These are phyloP conservation scores for Octodonta nipae DNA, from an alignment of 2,888 invertebrate genomes.

Conservation along the genomic window DNA sequence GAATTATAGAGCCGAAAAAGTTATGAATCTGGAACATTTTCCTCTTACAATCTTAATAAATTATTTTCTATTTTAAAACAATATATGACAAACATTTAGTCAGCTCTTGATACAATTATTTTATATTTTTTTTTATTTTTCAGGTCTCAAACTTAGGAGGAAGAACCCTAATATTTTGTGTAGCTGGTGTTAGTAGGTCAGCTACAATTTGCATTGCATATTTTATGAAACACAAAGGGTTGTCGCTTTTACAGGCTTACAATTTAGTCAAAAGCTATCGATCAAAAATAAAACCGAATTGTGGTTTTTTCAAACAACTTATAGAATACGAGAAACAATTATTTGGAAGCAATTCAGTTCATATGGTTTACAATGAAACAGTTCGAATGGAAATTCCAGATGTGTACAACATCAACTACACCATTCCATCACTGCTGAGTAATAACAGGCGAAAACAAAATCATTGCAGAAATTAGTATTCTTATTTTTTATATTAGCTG, in stretches of 20 bases:
- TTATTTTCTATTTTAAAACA: no score
- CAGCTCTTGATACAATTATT: no score
- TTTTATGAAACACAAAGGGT: conserved; percentile 68
- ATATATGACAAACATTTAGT: no score
- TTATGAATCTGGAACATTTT: no score
- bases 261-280: conserved; percentile 56
- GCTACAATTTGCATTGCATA: conserved; percentile 79
- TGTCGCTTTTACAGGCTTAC: conserved; percentile 68
- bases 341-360: conserved; percentile 53
- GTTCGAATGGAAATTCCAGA: conserved; percentile 65
- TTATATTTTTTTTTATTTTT: conserved; percentile 19
- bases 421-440: no score
- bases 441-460: no score
- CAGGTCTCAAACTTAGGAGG: conserved; percentile 54
- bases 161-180: conserved; percentile 71
- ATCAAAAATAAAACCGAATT: conserved; percentile 76
- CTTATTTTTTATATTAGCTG: no score
- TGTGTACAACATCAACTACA: conserved; percentile 57
- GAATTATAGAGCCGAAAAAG: no score
- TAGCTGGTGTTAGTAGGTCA: conserved; percentile 80
- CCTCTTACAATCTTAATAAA: no score
- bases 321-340: conserved; percentile 67
- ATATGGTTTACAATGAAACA: conserved; percentile 62
- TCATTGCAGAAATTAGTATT: no score
- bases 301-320: conserved; percentile 80